Evolutionary conservation across 2,113 vertebrate genomes (phyloP).

Genomic region (Myrmophylax atrothorax): DNA sequence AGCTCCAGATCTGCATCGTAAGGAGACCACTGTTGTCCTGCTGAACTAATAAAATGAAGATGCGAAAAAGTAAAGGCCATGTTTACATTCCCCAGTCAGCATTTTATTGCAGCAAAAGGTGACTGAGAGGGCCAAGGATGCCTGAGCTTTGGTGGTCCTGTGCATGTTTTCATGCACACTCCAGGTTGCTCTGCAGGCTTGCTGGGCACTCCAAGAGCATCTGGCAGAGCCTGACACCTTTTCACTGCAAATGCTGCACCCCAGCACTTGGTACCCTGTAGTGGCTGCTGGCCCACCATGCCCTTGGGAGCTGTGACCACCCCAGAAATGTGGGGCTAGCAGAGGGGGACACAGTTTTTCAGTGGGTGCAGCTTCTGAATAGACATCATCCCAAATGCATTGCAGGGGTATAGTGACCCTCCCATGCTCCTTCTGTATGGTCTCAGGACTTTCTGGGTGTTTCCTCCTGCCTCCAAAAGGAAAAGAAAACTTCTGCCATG

Average conservation of each 20-base stretch:
- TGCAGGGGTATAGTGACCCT: background rate
- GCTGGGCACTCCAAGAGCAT: background rate
- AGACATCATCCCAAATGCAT: background rate
- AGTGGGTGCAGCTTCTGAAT: background rate
- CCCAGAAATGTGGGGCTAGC: background rate
- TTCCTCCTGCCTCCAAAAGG: background rate
- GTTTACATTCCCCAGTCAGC: background rate
- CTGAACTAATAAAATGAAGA: background rate
- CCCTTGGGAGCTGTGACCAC: background rate
- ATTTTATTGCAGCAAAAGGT: background rate
- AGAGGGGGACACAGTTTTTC: background rate
- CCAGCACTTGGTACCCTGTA: background rate
- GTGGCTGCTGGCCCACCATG: fast-evolving
- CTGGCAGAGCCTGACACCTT: background rate
- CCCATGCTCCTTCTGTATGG: background rate
- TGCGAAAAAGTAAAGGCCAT: background rate
- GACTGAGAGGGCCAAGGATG: background rate
- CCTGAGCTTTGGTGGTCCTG: background rate
- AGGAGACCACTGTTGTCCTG: background rate
- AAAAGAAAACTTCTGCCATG: background rate
- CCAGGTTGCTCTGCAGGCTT: background rate
- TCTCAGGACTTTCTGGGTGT: background rate
- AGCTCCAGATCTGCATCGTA: background rate
- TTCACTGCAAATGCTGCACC: background rate
- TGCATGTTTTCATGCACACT: background rate